Evolutionary conservation across 1,140 invertebrate genomes (phyloP).

Genomic region (Argopecten irradians): DNA sequence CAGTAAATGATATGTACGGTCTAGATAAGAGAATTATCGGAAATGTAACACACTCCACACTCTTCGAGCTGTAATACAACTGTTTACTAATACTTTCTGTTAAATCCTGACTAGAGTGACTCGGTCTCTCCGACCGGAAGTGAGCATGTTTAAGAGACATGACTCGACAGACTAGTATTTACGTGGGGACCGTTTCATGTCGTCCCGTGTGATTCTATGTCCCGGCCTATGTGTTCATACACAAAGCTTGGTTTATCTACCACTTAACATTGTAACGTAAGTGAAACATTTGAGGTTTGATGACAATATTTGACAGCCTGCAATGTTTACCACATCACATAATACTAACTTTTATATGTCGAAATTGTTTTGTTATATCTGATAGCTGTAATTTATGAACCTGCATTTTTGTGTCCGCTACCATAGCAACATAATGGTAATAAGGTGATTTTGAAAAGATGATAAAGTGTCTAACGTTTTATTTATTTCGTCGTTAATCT

Average conservation of each 20-base stretch:
- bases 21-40: neutral
- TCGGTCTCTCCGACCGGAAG: neutral
- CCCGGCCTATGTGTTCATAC: neutral
- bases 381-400: too few species aligned
- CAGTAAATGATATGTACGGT: neutral
- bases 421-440: too few species aligned
- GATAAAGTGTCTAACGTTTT: too few species aligned
- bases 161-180: neutral
- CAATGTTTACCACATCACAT: too few species aligned
- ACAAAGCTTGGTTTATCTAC: neutral
- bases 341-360: too few species aligned
- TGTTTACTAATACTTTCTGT: neutral
- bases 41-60: neutral
- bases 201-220: neutral
- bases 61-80: neutral
- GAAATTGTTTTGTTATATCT: too few species aligned
- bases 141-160: neutral
- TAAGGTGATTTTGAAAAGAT: too few species aligned
- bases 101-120: neutral
- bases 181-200: neutral
- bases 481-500: too few species aligned
- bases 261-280: neutral
- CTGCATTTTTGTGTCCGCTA: too few species aligned
- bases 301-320: too few species aligned
- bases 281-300: neutral